phyloP scores from a whole-genome alignment of 2,888 invertebrate species.

The Drepana falcataria region DNA sequence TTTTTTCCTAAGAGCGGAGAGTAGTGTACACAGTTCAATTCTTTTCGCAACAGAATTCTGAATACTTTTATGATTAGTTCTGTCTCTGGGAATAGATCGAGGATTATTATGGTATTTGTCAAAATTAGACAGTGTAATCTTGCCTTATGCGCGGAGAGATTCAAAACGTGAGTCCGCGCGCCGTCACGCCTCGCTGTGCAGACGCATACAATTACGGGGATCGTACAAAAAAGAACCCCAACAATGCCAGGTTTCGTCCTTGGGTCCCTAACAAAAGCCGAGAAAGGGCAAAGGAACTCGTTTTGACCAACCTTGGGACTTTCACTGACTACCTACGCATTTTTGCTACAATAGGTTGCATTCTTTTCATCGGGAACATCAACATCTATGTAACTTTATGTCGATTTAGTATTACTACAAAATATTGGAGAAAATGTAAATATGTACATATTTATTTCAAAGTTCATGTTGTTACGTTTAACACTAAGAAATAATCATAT shows the following conservation, averaged over 20 bases:
- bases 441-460: neutral
- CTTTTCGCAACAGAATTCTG: no score
- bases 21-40: no score
- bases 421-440: neutral
- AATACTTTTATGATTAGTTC: slow-evolving; percentile 8
- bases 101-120: no score
- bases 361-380: slow-evolving; percentile 5
- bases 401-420: neutral
- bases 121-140: slow-evolving; percentile 20
- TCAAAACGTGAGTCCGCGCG: slow-evolving; percentile 47
- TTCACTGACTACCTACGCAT: slow-evolving; percentile 73
- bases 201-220: slow-evolving; percentile 72
- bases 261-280: slow-evolving; percentile 73
- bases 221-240: slow-evolving; percentile 62
- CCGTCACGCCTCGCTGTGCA: slow-evolving; percentile 62
- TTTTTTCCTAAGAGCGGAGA: no score
- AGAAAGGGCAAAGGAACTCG: slow-evolving; percentile 77
- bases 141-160: slow-evolving; percentile 46
- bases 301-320: slow-evolving; percentile 71
- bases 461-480: neutral
- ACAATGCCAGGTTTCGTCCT: slow-evolving; percentile 73
- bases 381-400: slow-evolving; percentile 1
- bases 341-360: slow-evolving; percentile 35
- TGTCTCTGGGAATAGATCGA: no score
- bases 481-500: neutral